Conservation (phyloP, 1,140 invertebrate genomes). For the Nasonia longicornis region DNA sequence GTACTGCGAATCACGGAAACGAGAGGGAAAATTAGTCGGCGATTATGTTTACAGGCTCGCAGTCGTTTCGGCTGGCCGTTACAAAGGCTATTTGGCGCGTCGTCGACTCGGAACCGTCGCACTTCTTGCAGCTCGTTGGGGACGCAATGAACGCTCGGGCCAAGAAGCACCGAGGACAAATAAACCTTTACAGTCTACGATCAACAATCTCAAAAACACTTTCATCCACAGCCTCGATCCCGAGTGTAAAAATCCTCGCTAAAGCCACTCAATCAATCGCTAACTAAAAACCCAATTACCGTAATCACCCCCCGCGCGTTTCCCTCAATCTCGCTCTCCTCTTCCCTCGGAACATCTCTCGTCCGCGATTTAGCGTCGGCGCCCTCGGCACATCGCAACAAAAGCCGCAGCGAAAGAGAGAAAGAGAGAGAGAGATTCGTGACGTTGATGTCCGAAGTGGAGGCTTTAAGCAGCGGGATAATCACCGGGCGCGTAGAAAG, state of each 20-base stretch:
- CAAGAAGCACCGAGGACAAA: no score
- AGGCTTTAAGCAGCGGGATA: conserved; percentile 26
- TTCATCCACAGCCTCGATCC: no score
- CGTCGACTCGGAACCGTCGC: conserved; percentile 50
- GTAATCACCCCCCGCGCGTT: neutral
- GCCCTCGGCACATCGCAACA: conserved; percentile 11
- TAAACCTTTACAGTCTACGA: no score
- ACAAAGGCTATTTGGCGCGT: conserved; percentile 52
- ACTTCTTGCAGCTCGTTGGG: conserved; percentile 46
- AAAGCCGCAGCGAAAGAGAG: conserved; percentile 8
- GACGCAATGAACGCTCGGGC: no score
- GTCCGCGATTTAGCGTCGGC: neutral
- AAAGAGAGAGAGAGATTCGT: conserved; percentile 9
- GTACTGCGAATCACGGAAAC: conserved; percentile 28
- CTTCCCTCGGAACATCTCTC: neutral
- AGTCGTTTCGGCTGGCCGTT: conserved; percentile 47
- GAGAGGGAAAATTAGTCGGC: no score
- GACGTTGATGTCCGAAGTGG: conserved; percentile 16
- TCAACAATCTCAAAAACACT: neutral
- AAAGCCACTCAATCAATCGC: neutral
- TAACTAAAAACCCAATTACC: neutral
- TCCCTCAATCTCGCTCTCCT: neutral
- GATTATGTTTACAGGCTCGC: neutral
- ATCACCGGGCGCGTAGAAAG: conserved; percentile 17
- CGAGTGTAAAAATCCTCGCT: neutral